Conservation (phyloP, 2,113 vertebrate genomes). For the Zapus hudsonius region DNA sequence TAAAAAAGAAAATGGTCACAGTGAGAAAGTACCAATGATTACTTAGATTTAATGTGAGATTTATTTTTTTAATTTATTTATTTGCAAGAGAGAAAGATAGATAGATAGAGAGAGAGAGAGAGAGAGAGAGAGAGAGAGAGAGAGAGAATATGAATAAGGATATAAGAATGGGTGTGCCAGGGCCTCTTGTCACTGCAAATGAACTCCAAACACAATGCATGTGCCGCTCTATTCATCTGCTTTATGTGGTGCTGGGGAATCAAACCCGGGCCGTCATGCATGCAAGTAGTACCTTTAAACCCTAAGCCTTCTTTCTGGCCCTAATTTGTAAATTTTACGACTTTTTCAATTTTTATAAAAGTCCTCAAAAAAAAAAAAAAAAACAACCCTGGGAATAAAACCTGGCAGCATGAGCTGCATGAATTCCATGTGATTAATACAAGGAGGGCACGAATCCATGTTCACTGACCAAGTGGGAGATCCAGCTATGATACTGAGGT, state of each 20-base stretch:
- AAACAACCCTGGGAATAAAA: not conserved
- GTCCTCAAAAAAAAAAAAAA: not conserved
- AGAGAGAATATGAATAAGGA: too few species aligned
- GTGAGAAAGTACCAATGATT: not conserved
- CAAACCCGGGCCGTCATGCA: too few species aligned
- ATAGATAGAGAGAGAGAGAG: too few species aligned
- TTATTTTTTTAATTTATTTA: too few species aligned
- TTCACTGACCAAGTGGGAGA: not conserved
- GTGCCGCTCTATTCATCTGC: too few species aligned
- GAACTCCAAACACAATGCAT: too few species aligned
- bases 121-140: too few species aligned
- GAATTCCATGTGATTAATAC: not conserved
- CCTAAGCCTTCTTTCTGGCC: not conserved
- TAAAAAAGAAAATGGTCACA: not conserved
- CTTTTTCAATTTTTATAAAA: not conserved
- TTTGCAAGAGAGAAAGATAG: too few species aligned
- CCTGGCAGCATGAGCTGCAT: not conserved
- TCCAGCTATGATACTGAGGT: not conserved
- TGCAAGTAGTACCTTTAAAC: too few species aligned
- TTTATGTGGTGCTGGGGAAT: too few species aligned
- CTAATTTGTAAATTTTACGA: slow-evolving; percentile 31
- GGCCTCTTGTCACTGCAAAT: too few species aligned
- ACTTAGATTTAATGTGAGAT: not conserved
- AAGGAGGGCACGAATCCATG: not conserved
- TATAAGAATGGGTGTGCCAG: too few species aligned